Evolutionary conservation across 2,797 vertebrate species (phyloP).

Genomic region (Garrulus glandarius): DNA sequence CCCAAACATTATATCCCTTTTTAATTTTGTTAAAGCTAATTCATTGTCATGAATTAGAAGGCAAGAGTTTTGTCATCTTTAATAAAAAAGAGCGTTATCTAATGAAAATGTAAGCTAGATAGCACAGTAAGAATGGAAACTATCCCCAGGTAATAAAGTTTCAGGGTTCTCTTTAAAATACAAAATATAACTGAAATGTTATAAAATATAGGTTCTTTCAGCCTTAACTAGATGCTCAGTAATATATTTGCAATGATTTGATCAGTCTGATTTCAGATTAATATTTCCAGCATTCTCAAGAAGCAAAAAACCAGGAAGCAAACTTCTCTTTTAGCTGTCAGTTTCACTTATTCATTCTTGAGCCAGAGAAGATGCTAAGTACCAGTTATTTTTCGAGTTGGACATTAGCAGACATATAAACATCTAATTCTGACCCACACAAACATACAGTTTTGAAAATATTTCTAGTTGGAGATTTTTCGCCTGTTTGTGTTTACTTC

Average conservation of each 20-base stretch:
- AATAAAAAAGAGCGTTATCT: neutral
- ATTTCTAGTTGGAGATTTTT: neutral
- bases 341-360: neutral
- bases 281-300: neutral
- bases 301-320: neutral
- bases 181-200: neutral
- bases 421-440: neutral
- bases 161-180: neutral
- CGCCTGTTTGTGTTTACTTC: neutral
- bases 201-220: neutral
- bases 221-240: neutral
- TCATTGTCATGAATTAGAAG: constrained; percentile 30
- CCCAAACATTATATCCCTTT: constrained; percentile 27
- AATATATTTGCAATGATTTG: neutral
- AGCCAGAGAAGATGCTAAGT: neutral
- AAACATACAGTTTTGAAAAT: neutral
- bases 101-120: neutral
- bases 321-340: neutral
- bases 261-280: neutral
- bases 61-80: neutral
- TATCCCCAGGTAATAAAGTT: neutral
- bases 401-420: neutral
- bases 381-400: neutral
- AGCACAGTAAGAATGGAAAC: neutral
- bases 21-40: constrained; percentile 10